These are phyloP conservation scores for Macropis europaea DNA, from an alignment of 2,888 invertebrate species.

Conservation along the genomic window DNA sequence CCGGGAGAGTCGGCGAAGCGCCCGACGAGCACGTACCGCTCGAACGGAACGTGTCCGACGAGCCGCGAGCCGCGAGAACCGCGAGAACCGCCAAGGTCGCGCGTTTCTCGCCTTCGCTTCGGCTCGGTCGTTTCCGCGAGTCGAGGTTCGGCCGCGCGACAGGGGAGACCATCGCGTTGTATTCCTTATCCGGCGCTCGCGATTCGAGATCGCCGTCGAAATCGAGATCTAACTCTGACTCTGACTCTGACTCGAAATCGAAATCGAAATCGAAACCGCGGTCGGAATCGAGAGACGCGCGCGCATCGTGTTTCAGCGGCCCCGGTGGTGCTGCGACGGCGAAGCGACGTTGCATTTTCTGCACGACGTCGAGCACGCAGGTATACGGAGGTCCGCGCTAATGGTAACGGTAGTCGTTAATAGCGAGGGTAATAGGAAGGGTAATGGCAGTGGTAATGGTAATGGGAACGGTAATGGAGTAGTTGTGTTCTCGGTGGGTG, in stretches of 20 bases:
- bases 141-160: conserved; percentile 18
- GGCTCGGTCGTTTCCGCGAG: conserved; percentile 43
- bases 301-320: no score
- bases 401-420: conserved; percentile 6
- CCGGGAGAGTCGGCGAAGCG: conserved; percentile 32
- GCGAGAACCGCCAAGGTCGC: conserved; percentile 64
- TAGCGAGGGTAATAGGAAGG: not conserved
- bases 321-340: no score
- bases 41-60: conserved; percentile 70
- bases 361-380: no score
- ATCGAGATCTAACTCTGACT: no score
- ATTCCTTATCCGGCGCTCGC: no score
- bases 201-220: no score
- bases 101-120: conserved; percentile 52
- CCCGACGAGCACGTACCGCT: conserved; percentile 59
- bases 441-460: conserved; percentile 43
- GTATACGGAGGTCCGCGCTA: conserved; percentile 29
- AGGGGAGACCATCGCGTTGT: no score
- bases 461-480: conserved; percentile 76
- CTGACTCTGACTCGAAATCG: no score
- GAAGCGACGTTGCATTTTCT: no score
- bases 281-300: no score
- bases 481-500: conserved; percentile 65
- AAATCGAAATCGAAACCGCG: no score
- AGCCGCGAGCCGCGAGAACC: no score